Conservation (phyloP, 37 sponge, comb jelly and placozoan genomes). For the Ianthella basta region DNA sequence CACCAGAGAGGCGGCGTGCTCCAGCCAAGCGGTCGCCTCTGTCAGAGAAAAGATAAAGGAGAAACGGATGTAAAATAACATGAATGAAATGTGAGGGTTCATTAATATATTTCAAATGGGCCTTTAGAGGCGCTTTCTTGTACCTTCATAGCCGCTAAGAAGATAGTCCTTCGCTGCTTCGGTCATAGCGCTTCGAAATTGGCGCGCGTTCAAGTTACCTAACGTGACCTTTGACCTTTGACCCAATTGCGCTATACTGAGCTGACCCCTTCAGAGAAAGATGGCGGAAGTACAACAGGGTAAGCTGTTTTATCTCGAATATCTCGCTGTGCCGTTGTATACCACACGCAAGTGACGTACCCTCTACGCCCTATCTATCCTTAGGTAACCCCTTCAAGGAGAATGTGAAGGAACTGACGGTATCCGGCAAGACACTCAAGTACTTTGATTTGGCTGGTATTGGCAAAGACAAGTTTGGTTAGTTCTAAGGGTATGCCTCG, state of each 20-base stretch:
- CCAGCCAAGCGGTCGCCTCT: conserved; percentile 33
- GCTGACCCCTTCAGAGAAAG: neutral
- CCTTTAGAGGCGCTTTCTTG: no score
- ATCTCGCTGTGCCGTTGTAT: no score
- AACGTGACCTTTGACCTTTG: neutral
- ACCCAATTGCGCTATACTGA: neutral
- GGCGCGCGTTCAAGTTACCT: neutral
- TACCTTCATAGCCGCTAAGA: conserved; percentile 14
- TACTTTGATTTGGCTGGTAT: conserved; percentile 58
- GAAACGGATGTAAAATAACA: no score
- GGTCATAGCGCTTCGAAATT: neutral
- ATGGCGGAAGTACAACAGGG: neutral
- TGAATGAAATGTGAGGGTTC: no score
- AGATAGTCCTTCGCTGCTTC: neutral
- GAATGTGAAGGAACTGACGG: conserved; percentile 1
- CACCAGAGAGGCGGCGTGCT: neutral
- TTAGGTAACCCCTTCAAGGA: conserved; percentile 32
- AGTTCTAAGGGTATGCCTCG: conserved; percentile 11
- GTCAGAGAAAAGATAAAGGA: neutral
- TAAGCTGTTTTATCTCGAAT: neutral
- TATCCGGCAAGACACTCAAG: conserved; percentile 33
- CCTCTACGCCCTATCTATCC: neutral
- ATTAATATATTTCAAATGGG: no score
- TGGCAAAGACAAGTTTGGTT: conserved; percentile 43
- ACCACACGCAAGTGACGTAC: no score